Base-by-base conservation (phyloP, 2,113 vertebrate genomes). In the Crotalus horridus region DNA sequence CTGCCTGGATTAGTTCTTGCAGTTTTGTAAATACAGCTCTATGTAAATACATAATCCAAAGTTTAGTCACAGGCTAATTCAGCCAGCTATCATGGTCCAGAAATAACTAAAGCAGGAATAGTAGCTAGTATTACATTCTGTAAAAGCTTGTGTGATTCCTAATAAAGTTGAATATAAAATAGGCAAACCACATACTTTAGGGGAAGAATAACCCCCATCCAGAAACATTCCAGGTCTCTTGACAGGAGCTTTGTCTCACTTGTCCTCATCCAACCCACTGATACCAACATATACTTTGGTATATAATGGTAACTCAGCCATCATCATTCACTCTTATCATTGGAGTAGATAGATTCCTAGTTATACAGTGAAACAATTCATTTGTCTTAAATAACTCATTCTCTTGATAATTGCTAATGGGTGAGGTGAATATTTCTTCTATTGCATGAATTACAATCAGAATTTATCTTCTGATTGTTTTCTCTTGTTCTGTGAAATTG, bases 371-470 rank as follows among this genome's bases (percentile, higher is more conserved):
- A 21, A 24, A 39, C 9, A 2, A 46, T 17, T 85, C 43, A 85
- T 46, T 85, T 85, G 81, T 46, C 20, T 46, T 59, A 91, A 17
- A 43, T 88, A 59, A 61, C 33, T 74, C 15, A 9, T 92, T 43
- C 6, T 88, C 24, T 54, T 23, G 10, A 7, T 33, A 92, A 87
- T 17, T 39, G 11, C 33, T 69, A 43, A 59, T 55, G 23, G n/a
- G 24, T 54, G 39, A 43, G 13, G 54, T 53, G 20, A 88, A 92
- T 64, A 55, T 39, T 1, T 90, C 96, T 95, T 93, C 89, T 1
- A 0, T 95, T 90, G 94, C 90, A 23, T 64, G 91, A 64, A 92
- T 26, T 87, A 20, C 21, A 92, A 46, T 46, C 46, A 46, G 46
- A 46, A 46, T 46, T 5, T 43, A 2, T 51, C 48, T 54, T 39